Conservation (phyloP, 2,113 vertebrate species). For the Urocynchramus pylzowi region DNA sequence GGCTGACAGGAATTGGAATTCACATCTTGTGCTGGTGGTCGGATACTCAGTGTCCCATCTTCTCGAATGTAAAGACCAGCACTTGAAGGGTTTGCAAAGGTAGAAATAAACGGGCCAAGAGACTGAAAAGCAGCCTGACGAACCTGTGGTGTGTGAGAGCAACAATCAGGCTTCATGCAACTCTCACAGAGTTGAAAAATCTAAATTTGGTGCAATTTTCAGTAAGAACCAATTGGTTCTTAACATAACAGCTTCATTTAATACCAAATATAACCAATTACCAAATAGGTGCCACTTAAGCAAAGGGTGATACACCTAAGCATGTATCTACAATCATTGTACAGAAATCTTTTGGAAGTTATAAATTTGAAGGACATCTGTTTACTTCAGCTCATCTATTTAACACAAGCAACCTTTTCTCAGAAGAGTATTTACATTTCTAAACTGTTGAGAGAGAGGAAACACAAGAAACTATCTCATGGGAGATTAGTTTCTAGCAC, state of each 20-base stretch:
- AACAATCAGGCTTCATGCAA: neutral
- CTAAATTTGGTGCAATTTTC: neutral
- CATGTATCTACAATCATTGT: neutral
- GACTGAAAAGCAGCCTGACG: slow-evolving; percentile 90
- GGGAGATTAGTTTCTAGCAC: neutral
- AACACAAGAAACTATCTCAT: neutral
- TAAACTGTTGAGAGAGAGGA: neutral
- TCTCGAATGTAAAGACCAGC: slow-evolving; percentile 82
- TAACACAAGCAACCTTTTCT: neutral
- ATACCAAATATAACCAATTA: neutral
- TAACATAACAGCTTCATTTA: neutral
- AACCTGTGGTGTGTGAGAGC: slow-evolving; percentile 69
- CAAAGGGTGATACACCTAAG: neutral
- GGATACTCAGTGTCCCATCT: slow-evolving; percentile 74
- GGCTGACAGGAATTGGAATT: neutral
- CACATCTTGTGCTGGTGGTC: neutral
- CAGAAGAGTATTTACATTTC: neutral
- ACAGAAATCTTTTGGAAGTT: neutral
- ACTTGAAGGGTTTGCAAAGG: slow-evolving; percentile 86
- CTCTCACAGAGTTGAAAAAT: neutral
- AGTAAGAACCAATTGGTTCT: neutral
- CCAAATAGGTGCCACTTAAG: neutral
- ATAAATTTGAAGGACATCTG: neutral
- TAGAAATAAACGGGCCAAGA: slow-evolving; percentile 88
- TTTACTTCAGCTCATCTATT: neutral